Conservation (phyloP, 2,797 vertebrate species). For the Gouania willdenowi region DNA sequence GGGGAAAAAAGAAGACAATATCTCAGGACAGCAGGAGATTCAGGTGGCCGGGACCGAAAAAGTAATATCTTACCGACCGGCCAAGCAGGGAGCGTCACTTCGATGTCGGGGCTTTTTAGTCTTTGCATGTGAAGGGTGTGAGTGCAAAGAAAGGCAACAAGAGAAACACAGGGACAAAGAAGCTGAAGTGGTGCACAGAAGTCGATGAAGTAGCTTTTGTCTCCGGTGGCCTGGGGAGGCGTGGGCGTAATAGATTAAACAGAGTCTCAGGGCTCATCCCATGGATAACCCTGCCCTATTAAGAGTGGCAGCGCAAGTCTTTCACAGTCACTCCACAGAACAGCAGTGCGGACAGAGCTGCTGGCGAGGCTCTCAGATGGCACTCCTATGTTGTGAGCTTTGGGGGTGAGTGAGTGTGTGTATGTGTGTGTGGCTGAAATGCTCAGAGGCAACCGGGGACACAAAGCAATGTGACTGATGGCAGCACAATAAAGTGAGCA, state of each 20-base stretch:
- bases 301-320: constrained; percentile 54
- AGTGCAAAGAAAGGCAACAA: not conserved
- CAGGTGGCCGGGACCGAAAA: constrained; percentile 25
- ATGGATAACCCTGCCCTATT: constrained; percentile 60
- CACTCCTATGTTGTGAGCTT: constrained; percentile 41
- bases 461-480: constrained; percentile 67
- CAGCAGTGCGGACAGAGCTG: constrained; percentile 44
- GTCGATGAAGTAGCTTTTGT: constrained; percentile 51
- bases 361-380: constrained; percentile 44
- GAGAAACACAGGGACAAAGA: constrained; percentile 17
- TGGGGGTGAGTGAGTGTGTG: constrained; percentile 1
- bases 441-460: constrained; percentile 59
- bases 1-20: constrained; percentile 46
- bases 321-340: constrained; percentile 44
- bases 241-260: constrained; percentile 69
- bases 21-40: constrained; percentile 45
- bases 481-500: constrained; percentile 67
- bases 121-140: constrained; percentile 12
- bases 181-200: constrained; percentile 27
- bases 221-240: constrained; percentile 43
- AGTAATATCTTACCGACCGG: constrained; percentile 35
- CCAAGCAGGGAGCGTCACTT: constrained; percentile 15
- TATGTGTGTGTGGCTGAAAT: constrained; percentile 14
- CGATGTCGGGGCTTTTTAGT: not conserved
- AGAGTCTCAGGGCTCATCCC: constrained; percentile 56